Evolutionary conservation across 2,888 invertebrate genomes (phyloP), one percentile per base, ranked within the genome.

Genomic region (Agrotis clavis): DNA sequence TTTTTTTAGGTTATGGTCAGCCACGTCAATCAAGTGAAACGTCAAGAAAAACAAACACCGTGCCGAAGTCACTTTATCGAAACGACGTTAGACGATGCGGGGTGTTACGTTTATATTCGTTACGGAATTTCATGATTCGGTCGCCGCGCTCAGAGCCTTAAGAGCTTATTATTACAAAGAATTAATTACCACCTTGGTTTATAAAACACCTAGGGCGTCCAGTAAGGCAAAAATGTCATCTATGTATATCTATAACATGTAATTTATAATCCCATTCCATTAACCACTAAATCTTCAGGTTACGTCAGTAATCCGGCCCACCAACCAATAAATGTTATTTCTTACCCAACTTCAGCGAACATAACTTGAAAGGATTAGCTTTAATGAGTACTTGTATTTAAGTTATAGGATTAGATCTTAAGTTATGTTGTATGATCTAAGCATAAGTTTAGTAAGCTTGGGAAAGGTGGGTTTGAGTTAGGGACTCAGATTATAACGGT

Each of bases 381-480:
- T 70, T 21, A 79, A 67, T 50, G 68, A 75, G 51, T 45, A 63
- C n/a, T 69, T 73, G 67, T 77, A 64, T 69, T 77, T 77, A 61
- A 69, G 60, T 25, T 64, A n/a, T n/a, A 21, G 71, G 79, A 76
- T 79, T 59, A 79, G 56, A 71, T 64, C 67, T 62, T 69, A 69
- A 78, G 65, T 74, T 57, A 65, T 14, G 45, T 77, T 48, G 47
- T 65, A 53, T 62, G 48, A 74, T 62, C 59, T 73, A 72, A 45
- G 54, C 41, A 51, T 78, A 65, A 67, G 11, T 78, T 56, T 6
- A 54, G 48, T 70, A 60, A 66, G 57, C 56, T 53, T 0, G 4
- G n/a, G 19, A 56, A 41, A 50, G 47, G 57, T 61, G n/a, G 50
- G n/a, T 14, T 69, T 45, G 51, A 35, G 21, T 67, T 25, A 57